Base-by-base conservation (phyloP, 2,888 invertebrate genomes). In the Altica lythri region DNA sequence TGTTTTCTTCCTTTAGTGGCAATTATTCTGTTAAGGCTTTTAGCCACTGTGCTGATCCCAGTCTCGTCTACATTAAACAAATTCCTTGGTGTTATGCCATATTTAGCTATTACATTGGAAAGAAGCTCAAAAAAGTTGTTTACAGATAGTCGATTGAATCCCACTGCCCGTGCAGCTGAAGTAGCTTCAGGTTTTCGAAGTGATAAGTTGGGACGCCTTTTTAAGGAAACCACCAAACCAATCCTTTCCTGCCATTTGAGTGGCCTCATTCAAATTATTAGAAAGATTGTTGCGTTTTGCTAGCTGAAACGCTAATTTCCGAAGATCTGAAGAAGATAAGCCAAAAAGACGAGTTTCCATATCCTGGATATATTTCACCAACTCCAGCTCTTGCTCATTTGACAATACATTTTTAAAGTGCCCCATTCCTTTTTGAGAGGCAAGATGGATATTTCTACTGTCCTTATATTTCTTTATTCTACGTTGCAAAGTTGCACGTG, bases 371-470 rank as follows among this genome's bases (percentile, higher is more conserved):
- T 17, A 37, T 17, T 37, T 17, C 4, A 37, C 16, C 18, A 37
- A 17, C 10, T 16, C 17, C 1, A 17, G 17, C 17, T 16, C 16
- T 4, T 37, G 37, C 17, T 37, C 37, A 17, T 14, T 14, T 29
- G 27, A 29, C 22, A 42, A 42, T 12, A 42, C 22, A 5, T n/a
- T 42, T 42, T 42, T 42, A 22, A 5, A 42, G 22, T 42, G 25
- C 12, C 12, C 40, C 12, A 37, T 34, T 34, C 34, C 13, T 8
- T 34, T 34, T 14, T 34, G 34, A 12, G 16, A 34, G 34, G 34
- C 34, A 34, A 16, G 12, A 10, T 30, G 14, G 37, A 37, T 17
- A 37, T 37, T 9, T 10, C 37, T 37, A 17, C 18, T 17, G 16
- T 37, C 17, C 17, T n/a, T 17, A 37, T 37, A 37, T 37, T 37